phyloP scores from a whole-genome alignment of 2,888 invertebrate species.

The Drosophila buzzatii region DNA sequence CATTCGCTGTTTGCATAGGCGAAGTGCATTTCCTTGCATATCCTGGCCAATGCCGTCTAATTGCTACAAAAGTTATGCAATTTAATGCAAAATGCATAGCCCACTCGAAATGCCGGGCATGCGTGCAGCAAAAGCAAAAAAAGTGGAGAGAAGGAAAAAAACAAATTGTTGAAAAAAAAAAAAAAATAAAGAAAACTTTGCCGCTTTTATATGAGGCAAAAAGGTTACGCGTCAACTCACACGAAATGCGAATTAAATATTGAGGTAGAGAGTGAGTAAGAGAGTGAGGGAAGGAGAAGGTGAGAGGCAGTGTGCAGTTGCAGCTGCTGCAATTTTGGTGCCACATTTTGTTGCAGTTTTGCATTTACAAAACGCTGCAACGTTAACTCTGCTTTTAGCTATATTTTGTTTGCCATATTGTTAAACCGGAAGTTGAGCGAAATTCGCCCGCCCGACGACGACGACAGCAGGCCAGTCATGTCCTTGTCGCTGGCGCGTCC shows the following conservation, averaged over 20 bases:
- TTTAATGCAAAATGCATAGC: slow-evolving; percentile 77
- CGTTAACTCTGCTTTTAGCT: not conserved
- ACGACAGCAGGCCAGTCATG: slow-evolving; percentile 1
- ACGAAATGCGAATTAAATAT: slow-evolving; percentile 80
- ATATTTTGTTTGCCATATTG: slow-evolving; percentile 11
- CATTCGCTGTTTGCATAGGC: slow-evolving; percentile 57
- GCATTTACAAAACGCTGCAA: slow-evolving; percentile 42
- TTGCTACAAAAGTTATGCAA: slow-evolving; percentile 79
- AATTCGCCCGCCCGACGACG: slow-evolving; percentile 6
- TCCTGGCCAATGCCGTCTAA: slow-evolving; percentile 60
- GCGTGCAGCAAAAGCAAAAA: slow-evolving; percentile 70
- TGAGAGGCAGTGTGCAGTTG: not conserved
- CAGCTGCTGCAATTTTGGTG: slow-evolving; percentile 34
- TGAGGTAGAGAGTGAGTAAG: slow-evolving; percentile 21
- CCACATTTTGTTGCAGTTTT: slow-evolving; percentile 45
- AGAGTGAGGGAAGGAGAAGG: not conserved
- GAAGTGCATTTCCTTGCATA: slow-evolving; percentile 44
- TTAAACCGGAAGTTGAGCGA: slow-evolving; percentile 58
- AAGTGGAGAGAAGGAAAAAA: too few species aligned
- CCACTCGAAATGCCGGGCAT: slow-evolving; percentile 74
- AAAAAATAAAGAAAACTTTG: slow-evolving; percentile 58
- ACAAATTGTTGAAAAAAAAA: not conserved
- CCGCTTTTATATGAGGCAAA: slow-evolving; percentile 64
- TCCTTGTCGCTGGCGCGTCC: slow-evolving; percentile 46
- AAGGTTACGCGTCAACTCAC: slow-evolving; percentile 81